phyloP scores from a whole-genome alignment of 2,888 invertebrate species.

The Eristalis pertinax region DNA sequence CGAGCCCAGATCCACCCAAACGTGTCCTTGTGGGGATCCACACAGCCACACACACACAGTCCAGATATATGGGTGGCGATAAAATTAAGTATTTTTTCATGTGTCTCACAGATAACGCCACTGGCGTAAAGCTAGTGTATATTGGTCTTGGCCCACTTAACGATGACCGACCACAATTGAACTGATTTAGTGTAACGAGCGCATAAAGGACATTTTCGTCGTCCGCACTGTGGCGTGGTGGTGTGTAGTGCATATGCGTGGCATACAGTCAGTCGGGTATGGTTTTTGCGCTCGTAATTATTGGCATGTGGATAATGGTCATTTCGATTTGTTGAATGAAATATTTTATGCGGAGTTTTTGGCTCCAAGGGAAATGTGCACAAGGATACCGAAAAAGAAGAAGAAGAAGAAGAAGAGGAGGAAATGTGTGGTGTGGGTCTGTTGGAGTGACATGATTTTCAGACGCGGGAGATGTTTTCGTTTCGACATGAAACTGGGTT shows the following conservation, averaged over 20 bases:
- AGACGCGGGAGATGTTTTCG: conserved; percentile 37
- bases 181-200: conserved; percentile 70
- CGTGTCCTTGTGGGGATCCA: not conserved
- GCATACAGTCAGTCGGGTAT: conserved; percentile 38
- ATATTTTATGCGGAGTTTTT: conserved; percentile 69
- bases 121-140: conserved; percentile 62
- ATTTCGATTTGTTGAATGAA: conserved; percentile 70
- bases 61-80: conserved; percentile 63
- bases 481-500: conserved; percentile 39
- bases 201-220: conserved; percentile 63
- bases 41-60: conserved; percentile 19
- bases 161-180: conserved; percentile 69
- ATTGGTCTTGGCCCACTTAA: conserved; percentile 71
- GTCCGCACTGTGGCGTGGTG: not conserved
- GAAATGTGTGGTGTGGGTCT: not conserved
- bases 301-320: conserved; percentile 69
- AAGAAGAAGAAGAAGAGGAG: not conserved
- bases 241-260: conserved; percentile 31
- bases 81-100: conserved; percentile 72
- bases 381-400: not conserved
- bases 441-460: conserved; percentile 33
- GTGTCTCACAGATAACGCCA: conserved; percentile 72
- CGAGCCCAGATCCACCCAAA: conserved; percentile 12
- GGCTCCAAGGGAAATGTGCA: conserved; percentile 15
- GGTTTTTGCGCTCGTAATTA: conserved; percentile 66